Base-by-base conservation (phyloP, 2,888 invertebrate species). In the Acanthosoma haemorrhoidale region DNA sequence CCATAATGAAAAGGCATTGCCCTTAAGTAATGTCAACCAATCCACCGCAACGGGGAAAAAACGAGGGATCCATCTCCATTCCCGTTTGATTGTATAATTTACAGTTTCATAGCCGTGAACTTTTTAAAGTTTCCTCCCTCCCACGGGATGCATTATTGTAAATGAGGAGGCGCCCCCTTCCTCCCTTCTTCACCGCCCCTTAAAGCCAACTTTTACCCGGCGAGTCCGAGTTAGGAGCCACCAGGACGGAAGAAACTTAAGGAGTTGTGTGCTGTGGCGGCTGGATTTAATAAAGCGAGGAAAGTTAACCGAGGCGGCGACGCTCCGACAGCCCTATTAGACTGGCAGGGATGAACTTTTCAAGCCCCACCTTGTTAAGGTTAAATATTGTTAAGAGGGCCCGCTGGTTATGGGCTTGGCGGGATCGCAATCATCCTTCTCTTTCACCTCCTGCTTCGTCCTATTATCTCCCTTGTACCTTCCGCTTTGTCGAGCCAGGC, bases 261-360 rank as follows among this genome's bases (percentile, higher is more conserved):
- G 29, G 39, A 21, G 21, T 8, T n/a, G n/a, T n/a, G n/a, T n/a
- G n/a, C 38, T n/a, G 34, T n/a, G 25, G 41, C 29, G 25, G 41
- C 25, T 38, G 64, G 64, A 64, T 64, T 64, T 64, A 64, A 64
- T 64, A 64, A 64, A 64, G 64, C 64, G 39, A 11, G 25, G 5
- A 41, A 64, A 64, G 64, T 64, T 64, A 64, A 64, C 64, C 64
- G 18, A 29, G 11, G 41, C 51, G 11, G 41, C 4, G 32, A 6
- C 5, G 32, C 4, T 4, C 5, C 5, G 4, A n/a, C 13, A 13
- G 21, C 4, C 6, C 5, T n/a, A n/a, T n/a, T 21, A 16, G 15
- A 41, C 18, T 18, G 18, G n/a, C 16, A 2, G 16, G 41, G 41
- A 41, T 43, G 43, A 43, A 43, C 21, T 43, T 43, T 43, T 43